These are phyloP conservation scores for Tenebrio molitor DNA, from an alignment of 1,140 invertebrate species.

Conservation along the genomic window DNA sequence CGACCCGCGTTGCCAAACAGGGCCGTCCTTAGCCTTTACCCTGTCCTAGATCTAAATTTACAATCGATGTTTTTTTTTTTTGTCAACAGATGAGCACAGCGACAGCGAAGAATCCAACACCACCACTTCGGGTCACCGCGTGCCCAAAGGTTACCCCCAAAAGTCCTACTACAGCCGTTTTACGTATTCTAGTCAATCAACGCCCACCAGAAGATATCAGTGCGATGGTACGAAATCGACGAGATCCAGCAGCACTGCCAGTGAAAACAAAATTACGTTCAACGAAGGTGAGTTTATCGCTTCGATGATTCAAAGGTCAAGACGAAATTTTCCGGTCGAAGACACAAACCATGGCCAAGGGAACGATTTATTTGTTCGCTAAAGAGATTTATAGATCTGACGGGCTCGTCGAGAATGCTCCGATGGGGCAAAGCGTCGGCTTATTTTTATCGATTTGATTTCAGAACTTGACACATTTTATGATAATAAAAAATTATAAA, in stretches of 20 bases:
- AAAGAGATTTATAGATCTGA: no score
- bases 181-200: slow-evolving; percentile 63
- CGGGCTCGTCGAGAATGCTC: no score
- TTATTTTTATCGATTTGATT: no score
- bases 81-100: slow-evolving; percentile 59
- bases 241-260: slow-evolving; percentile 62
- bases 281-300: slow-evolving; percentile 63
- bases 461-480: no score
- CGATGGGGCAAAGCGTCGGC: no score
- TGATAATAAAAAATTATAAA: no score
- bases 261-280: slow-evolving; percentile 64
- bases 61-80: slow-evolving; percentile 44
- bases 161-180: slow-evolving; percentile 56
- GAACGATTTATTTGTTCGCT: no score
- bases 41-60: slow-evolving; percentile 14
- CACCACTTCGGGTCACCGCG: slow-evolving; percentile 44
- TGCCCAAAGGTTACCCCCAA: slow-evolving; percentile 51
- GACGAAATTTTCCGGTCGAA: no score
- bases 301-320: no score
- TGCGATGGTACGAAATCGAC: slow-evolving; percentile 60
- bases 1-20: slow-evolving; percentile 5
- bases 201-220: slow-evolving; percentile 60
- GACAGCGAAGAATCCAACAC: slow-evolving; percentile 62
- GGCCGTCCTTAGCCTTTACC: slow-evolving; percentile 30
- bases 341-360: no score